Evolutionary conservation across 2,888 invertebrate species (phyloP), one percentile per base, ranked within the genome.

Genomic region (Drosophila acutilabella): DNA sequence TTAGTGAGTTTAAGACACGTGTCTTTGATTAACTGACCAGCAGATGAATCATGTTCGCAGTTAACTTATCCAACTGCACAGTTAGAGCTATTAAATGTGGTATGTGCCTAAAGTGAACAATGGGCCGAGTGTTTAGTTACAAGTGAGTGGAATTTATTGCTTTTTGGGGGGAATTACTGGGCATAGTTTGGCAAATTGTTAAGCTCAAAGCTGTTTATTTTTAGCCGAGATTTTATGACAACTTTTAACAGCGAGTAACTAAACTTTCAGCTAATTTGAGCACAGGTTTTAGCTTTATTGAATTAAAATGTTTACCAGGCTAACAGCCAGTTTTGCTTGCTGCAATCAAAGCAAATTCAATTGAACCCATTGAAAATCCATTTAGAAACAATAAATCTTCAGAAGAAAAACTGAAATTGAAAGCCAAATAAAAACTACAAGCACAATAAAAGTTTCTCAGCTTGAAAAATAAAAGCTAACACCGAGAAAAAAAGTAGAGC

Each of bases 401-500:
- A 50, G 52, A 4, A 7, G 26, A 13, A 26, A 36, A 50, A 30
- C 30, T 30, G 30, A 30, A 30, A 30, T 30, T 30, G 30, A 30
- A 30, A 40, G 11, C 50, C 36, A 45, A 42, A 51, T 1, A 18
- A 14, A 38, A 42, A 16, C 42, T 51, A 42, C 51, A 38, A 40
- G 56, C 68, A 68, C 69, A 78, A 64, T 75, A 74, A 78, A 75
- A 60, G 60, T 64, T 64, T 60, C 69, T 38, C 68, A 68, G 30
- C 30, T 30, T 60, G 60, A 44, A 33, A 65, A 30, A 45, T 50
- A 53, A 26, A 38, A 36, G 20, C 18, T 50, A 42, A 18, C 20
- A 62, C 52, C n/a, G n/a, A n/a, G 40, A 40, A 56, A 57, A 53
- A 64, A 53, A 42, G 23, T n/a, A 45, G 41, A 40, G 30, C 56